These are phyloP conservation scores for Myocastor coypus DNA, from an alignment of 2,113 vertebrate species.

Conservation along the genomic window DNA sequence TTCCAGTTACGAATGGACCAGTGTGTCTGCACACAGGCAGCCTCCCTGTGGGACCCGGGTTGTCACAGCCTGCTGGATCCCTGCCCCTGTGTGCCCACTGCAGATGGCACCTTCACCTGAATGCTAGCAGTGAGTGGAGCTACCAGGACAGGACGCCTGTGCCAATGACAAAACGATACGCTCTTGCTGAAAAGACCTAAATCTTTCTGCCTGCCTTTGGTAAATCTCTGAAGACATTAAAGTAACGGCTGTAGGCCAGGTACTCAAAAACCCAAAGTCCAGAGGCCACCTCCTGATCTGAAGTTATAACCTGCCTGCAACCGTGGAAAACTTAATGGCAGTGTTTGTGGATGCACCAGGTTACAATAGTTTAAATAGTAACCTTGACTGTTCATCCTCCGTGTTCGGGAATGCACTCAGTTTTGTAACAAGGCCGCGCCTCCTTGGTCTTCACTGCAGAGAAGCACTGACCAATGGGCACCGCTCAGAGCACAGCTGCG, in stretches of 20 bases:
- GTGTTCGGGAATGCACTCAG: not conserved
- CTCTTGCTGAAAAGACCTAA: not conserved
- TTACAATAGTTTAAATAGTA: constrained; percentile 13
- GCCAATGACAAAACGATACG: constrained; percentile 26
- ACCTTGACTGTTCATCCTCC: not conserved
- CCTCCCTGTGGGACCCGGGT: constrained; percentile 40
- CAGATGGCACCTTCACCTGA: constrained; percentile 31
- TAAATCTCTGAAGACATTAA: constrained; percentile 34
- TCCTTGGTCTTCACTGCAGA: not conserved
- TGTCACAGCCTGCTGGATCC: constrained; percentile 31
- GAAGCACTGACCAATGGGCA: not conserved
- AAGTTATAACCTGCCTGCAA: not conserved
- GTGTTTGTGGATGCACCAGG: not conserved
- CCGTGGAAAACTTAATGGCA: not conserved
- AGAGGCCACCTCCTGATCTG: not conserved
- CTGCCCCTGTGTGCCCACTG: constrained; percentile 4
- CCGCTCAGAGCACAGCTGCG: not conserved
- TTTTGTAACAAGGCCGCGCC: not conserved
- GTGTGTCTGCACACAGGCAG: constrained; percentile 53
- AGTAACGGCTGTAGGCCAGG: constrained; percentile 1
- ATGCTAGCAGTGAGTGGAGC: not conserved
- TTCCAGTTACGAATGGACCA: constrained; percentile 61
- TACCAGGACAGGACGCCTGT: not conserved
- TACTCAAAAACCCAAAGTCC: not conserved
- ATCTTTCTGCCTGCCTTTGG: not conserved